Base-by-base conservation (phyloP, 2,888 invertebrate genomes). In the Zeuzera pyrina region DNA sequence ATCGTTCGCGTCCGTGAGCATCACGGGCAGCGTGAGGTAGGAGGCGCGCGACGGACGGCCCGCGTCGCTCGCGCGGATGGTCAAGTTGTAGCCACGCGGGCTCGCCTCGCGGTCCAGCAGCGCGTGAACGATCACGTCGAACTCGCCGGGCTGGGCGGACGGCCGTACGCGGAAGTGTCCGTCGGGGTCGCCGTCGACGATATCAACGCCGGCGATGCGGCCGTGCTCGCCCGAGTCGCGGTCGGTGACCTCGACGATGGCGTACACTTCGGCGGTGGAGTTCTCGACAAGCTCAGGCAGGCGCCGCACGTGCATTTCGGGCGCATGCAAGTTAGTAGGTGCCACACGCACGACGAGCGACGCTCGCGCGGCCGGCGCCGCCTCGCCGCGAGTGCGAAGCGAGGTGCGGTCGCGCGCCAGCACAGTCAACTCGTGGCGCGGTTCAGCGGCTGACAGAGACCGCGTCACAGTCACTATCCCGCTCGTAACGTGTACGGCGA, bases 401-500 rank as follows among this genome's bases (percentile, higher is more conserved):
- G 88, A 88, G 1, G 95, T 95, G 3, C 97, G 88, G 61, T 97
- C 97, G 48, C 91, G 89, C 2, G 95, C 97, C 33, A 93, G 58
- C n/a, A 97, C 92, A 2, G 87, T 87, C 32, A 97, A 68, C 47
- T 91, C 89, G 66, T 94, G 90, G 34, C 87, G 78, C 5, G 89
- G 85, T 36, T 92, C 91, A 22, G 88, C 85, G 50, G 89, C 92
- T 38, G 87, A 85, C 33, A 97, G 84, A 10, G 90, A 89, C 43
- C 93, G 87, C 24, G 95, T 93, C 11, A 96, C 84, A 10, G 92
- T 91, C 37, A 98, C 89, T 14, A 93, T 88, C 6, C 98, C 98
- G 28, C 92, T 92, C 33, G 95, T 93, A 1, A 97, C 96, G 71
- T 98, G 96, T 35, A 99, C 90, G 19, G 95, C 92, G 66, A 98